Percentiles rank a stretch among this genome's conserved stretches.
These are phyloP conservation scores for Typhlomys cinereus DNA, from an alignment of 2,113 vertebrate genomes.

Conservation along the genomic window DNA sequence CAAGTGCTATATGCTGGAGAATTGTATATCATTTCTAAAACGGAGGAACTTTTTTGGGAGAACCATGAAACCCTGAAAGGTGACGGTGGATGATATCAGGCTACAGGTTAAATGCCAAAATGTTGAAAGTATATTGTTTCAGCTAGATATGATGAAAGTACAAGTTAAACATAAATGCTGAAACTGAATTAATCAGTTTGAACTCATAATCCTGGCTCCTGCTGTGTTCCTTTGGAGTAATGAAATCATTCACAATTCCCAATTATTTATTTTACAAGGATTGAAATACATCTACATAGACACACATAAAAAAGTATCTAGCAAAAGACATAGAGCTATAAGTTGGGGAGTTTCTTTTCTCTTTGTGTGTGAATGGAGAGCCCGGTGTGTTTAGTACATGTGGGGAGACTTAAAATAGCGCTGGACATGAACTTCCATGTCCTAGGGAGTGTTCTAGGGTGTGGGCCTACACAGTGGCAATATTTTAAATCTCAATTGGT, in stretches of 20 bases:
- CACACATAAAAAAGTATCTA: background rate
- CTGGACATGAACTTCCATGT: too few relatives aligned
- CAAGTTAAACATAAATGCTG: background rate
- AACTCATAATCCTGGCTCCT: background rate
- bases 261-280: background rate
- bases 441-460: background rate
- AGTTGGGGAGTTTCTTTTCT: background rate
- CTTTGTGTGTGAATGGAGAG: background rate
- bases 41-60: background rate
- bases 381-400: accelerated
- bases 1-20: background rate
- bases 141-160: background rate
- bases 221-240: background rate
- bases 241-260: background rate
- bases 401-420: background rate
- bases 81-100: background rate
- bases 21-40: background rate
- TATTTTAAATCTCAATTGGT: background rate
- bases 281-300: background rate
- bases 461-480: background rate
- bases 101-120: background rate
- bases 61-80: background rate
- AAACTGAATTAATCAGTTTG: background rate
- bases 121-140: background rate
- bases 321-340: background rate